Evolutionary conservation across 2,888 invertebrate species (phyloP).

Genomic region (Eurytoma adleriae): DNA sequence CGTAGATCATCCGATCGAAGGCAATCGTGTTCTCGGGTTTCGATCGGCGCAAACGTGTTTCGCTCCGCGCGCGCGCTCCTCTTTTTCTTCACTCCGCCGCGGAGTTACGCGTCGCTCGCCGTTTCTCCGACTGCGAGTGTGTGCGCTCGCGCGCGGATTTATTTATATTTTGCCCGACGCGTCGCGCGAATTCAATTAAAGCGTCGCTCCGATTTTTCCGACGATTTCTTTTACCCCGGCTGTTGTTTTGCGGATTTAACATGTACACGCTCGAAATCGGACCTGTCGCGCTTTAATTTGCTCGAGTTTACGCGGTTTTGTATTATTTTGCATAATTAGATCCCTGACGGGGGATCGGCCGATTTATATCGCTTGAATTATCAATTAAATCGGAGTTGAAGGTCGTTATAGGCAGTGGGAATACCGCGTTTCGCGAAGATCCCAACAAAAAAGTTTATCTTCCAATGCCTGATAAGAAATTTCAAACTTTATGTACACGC

Average conservation of each 20-base stretch:
- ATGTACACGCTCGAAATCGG: too few relatives aligned
- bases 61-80: conserved; percentile 52
- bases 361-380: too few relatives aligned
- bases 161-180: conserved; percentile 27
- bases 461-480: too few relatives aligned
- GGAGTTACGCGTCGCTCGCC: conserved; percentile 54
- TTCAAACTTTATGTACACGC: background rate
- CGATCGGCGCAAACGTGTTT: conserved; percentile 63
- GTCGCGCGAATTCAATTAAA: conserved; percentile 53
- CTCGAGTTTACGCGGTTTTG: too few relatives aligned
- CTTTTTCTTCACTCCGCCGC: conserved; percentile 54
- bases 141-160: conserved; percentile 33
- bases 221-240: conserved; percentile 15
- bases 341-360: too few relatives aligned
- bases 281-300: too few relatives aligned
- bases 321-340: too few relatives aligned
- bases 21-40: conserved; percentile 69
- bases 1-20: conserved; percentile 67
- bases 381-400: too few relatives aligned
- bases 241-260: background rate
- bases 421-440: too few relatives aligned
- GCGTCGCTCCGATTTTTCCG: conserved; percentile 10
- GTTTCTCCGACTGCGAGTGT: background rate
- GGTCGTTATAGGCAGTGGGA: too few relatives aligned
- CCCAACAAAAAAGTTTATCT: too few relatives aligned